Evolutionary conservation across 2,888 invertebrate species (phyloP), one percentile per base, ranked within the genome.

Genomic region (Caenorhabditis wallacei): DNA sequence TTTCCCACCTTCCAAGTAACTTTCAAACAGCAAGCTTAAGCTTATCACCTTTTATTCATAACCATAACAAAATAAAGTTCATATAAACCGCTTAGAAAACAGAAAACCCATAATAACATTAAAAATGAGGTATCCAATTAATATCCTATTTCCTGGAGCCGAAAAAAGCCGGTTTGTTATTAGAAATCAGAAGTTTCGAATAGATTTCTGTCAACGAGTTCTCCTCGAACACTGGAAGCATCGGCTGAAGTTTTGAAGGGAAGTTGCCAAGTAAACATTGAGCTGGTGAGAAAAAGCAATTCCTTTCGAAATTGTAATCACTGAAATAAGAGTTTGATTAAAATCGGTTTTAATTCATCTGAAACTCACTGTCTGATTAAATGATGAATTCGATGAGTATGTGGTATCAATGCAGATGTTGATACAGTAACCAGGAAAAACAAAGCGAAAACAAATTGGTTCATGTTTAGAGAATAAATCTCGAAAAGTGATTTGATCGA

Each of bases 221-320:
- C 13, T 69, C 59, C 20, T 82, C 82, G 46, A 78, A 82, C 0
- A 82, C 72, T 22, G 48, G 53, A 22, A 82, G 69, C 37, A 82
- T 18, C 22, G 82, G 82, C 63, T 78, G 72, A 16, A 82, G 48
- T 22, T 63, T 37, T 1, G 66, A 46, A 5, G 82, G 82, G 63
- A 79, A 80, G 16, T 80, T 83, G 2, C 66, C 66, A 8, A 85
- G 57, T 0, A 80, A 43, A 48, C 85, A 83, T 57, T 82, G 75
- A 26, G 80, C 82, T 4, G 85, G 85, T 11, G 80, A 68, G 53
- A 83, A 85, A 56, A 85, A 82, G 11, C 82, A 82, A 48, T 84
- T 84, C 37, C 84, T 48, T 16, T 80, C 59, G 24, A 68, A 81
- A n/a, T 43, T 30, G 26, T 69, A 57, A 59, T 61, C 61, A 18